These are phyloP conservation scores for Cynodonichthys magdalenae DNA, from an alignment of 2,797 vertebrate species.

Conservation along the genomic window DNA sequence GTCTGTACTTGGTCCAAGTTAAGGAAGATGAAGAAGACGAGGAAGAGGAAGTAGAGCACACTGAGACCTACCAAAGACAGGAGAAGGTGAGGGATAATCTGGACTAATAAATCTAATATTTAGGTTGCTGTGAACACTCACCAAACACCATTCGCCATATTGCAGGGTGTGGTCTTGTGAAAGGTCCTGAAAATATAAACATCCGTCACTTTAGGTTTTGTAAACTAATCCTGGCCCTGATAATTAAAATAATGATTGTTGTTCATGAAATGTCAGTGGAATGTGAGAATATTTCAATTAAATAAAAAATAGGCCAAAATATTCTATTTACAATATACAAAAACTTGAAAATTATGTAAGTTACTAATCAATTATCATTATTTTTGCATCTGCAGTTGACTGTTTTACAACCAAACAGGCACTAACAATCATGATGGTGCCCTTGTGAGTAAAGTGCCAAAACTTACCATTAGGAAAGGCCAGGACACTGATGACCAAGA, in stretches of 20 bases:
- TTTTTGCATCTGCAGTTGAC: too few species aligned
- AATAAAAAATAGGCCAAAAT: background rate
- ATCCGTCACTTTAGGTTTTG: background rate
- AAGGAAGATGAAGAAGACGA: conserved; percentile 93
- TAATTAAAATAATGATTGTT: background rate
- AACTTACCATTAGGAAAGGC: conserved; percentile 95
- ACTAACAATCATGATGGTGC: too few species aligned
- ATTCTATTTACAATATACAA: background rate
- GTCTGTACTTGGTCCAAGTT: conserved; percentile 94
- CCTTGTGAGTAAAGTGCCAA: background rate
- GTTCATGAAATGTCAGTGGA: background rate
- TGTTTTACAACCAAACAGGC: too few species aligned
- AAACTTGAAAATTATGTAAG: too few species aligned
- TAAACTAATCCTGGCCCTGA: background rate
- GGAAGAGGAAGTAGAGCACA: conserved; percentile 96
- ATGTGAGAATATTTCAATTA: too few species aligned
- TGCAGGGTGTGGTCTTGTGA: conserved; percentile 91
- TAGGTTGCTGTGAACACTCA: conserved; percentile 68
- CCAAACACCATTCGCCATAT: conserved; percentile 96
- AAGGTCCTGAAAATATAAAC: conserved; percentile 82
- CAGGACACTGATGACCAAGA: conserved; percentile 93
- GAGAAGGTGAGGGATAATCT: conserved; percentile 3
- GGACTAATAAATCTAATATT: background rate
- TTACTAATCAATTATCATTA: too few species aligned
- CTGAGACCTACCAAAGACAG: conserved; percentile 85